phyloP scores from a whole-genome alignment of 1,140 invertebrate species.

The Drosophila orosa region DNA sequence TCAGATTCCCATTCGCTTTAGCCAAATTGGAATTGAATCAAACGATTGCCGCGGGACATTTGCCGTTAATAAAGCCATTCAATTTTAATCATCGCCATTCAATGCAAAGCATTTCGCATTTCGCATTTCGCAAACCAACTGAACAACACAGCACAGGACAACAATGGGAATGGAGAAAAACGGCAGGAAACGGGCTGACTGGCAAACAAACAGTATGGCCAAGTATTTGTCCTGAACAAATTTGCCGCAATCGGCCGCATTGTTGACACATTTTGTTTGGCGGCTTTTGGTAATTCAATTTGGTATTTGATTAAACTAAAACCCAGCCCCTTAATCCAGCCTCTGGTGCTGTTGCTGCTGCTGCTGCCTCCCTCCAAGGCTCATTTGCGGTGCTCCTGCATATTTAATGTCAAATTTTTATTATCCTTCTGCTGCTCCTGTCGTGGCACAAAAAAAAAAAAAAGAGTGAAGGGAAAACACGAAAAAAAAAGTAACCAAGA shows the following conservation, averaged over 20 bases:
- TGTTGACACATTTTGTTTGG: constrained; percentile 50
- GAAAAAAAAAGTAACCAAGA: constrained; percentile 45
- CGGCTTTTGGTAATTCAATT: constrained; percentile 71
- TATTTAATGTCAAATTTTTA: constrained; percentile 79
- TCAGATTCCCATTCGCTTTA: constrained; percentile 36
- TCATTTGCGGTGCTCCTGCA: constrained; percentile 71
- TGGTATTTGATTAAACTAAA: constrained; percentile 72
- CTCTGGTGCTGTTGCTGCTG: neutral
- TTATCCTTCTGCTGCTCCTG: constrained; percentile 55
- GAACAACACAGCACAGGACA: constrained; percentile 13
- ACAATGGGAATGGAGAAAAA: constrained; percentile 24
- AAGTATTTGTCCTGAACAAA: constrained; percentile 49
- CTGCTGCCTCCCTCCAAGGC: constrained; percentile 28
- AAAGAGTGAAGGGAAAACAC: constrained; percentile 7
- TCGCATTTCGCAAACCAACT: constrained; percentile 15
- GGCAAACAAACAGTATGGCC: constrained; percentile 31
- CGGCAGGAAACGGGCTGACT: constrained; percentile 16
- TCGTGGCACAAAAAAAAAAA: constrained; percentile 11
- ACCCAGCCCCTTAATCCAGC: constrained; percentile 17
- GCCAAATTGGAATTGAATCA: constrained; percentile 68
- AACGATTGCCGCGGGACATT: constrained; percentile 68
- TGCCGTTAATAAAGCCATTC: constrained; percentile 68
- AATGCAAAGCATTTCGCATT: constrained; percentile 34
- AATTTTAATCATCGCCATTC: constrained; percentile 74
- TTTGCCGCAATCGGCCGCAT: constrained; percentile 47